Percentiles rank a stretch among this genome's conserved stretches.
Evolutionary conservation across 2,113 vertebrate genomes (phyloP).

Genomic region (Corythornis madagascariensis): DNA sequence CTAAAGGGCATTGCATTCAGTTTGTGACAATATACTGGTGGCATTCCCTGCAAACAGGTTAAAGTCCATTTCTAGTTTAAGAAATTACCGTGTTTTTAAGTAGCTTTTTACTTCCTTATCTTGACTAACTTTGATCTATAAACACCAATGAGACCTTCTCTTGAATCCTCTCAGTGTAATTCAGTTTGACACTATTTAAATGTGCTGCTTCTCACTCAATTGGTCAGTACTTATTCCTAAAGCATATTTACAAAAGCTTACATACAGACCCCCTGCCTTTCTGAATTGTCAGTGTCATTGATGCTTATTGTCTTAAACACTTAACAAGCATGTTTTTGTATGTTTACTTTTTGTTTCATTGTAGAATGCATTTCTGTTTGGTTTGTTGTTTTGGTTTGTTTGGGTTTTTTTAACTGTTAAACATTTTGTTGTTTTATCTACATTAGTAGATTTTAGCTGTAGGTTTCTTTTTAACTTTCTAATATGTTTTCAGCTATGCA

Average conservation of each 20-base stretch:
- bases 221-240: slow-evolving; percentile 21
- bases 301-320: slow-evolving; percentile 64
- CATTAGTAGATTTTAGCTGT: not conserved
- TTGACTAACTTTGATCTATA: slow-evolving; percentile 6
- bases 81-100: not conserved
- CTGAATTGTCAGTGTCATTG: slow-evolving; percentile 69
- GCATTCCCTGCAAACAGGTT: not conserved
- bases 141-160: not conserved
- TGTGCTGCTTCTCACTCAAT: not conserved
- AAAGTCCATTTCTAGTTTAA: not conserved
- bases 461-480: not conserved
- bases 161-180: not conserved
- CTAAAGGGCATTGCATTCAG: not conserved
- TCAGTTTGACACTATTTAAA: not conserved
- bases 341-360: slow-evolving; percentile 38
- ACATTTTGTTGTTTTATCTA: not conserved
- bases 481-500: not conserved
- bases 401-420: not conserved
- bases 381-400: not conserved
- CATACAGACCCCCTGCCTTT: not conserved
- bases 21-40: not conserved
- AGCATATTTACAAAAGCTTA: slow-evolving; percentile 10
- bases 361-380: not conserved
- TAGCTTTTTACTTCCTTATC: not conserved
- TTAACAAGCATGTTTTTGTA: slow-evolving; percentile 50